Base-by-base conservation (phyloP, 2,888 invertebrate species). In the Copidosoma aretas region DNA sequence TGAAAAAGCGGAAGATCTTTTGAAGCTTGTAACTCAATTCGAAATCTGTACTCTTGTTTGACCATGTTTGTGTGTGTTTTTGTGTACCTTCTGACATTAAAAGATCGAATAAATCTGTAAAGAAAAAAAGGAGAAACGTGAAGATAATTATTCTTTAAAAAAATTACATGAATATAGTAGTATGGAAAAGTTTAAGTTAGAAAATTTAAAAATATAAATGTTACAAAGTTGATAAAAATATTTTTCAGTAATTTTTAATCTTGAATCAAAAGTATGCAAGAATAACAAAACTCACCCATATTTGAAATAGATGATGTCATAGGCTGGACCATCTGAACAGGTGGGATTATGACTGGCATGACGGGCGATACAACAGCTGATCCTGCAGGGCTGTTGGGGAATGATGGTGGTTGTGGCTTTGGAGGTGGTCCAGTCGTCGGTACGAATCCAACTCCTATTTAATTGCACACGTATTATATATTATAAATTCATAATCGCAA, bases 361-460 rank as follows among this genome's bases (percentile, higher is more conserved):
- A 76, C 73, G 41, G 77, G 75, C 51, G 74, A 72, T 19, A 73
- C 70, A 43, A 75, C 75, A n/a, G 78, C 77, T 67, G 78, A 78
- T 63, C 76, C 73, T 53, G 69, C 68, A 67, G 83, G 83, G 74
- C 83, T 83, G 65, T 80, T 86, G 73, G 85, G 86, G 74, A 87
- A 85, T 21, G 86, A 84, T 65, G 86, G 84, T 65, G 85, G 84
- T 64, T 80, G 80, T 39, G 84, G 79, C 76, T 85, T 82, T 71
- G 84, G 86, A 74, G 84, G 86, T 72, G 80, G 79, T 59, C 77
- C 79, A 71, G 74, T 76, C 17, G 79, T 76, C 17, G 76, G 74
- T 22, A 77, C 77, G 73, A 77, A 83, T 73, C 75, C 82, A 59
- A 79, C 77, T 56, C 82, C 82, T 82, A 71, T 32, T 25, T 24